Conservation (phyloP, 53 echinoderm and acorn worm species). For the Actinopyga echinites region DNA sequence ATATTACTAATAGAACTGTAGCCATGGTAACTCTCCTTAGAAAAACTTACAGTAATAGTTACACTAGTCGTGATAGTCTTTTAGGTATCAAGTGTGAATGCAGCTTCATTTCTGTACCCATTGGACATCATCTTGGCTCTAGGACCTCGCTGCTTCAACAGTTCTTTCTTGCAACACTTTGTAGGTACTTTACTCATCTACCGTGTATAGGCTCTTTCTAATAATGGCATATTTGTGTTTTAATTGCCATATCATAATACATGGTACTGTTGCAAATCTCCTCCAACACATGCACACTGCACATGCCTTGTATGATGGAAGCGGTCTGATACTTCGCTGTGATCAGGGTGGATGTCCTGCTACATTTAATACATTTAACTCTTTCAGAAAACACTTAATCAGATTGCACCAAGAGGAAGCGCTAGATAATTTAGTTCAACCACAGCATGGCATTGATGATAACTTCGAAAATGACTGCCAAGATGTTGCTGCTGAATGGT, state of each 20-base stretch:
- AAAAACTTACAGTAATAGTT: no score
- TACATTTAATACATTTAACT: slow-evolving; percentile 43
- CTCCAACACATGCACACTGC: slow-evolving; percentile 31
- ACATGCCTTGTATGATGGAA: slow-evolving; percentile 51
- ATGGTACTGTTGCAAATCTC: background rate
- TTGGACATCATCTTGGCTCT: no score
- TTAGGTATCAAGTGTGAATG: no score
- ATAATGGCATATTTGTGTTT: slow-evolving; percentile 44
- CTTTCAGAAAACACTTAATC: slow-evolving; percentile 36
- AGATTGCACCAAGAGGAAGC: slow-evolving; percentile 19
- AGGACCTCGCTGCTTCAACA: no score
- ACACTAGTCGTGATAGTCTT: no score
- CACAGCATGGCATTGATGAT: background rate
- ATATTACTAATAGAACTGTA: no score
- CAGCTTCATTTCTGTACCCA: no score
- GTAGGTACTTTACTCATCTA: background rate
- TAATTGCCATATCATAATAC: slow-evolving; percentile 15
- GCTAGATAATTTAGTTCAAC: background rate
- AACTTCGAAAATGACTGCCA: slow-evolving; percentile 2
- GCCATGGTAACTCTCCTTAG: no score
- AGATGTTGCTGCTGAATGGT: slow-evolving; percentile 3
- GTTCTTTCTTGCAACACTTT: no score
- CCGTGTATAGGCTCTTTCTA: background rate
- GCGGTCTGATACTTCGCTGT: slow-evolving; percentile 13
- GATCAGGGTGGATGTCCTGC: slow-evolving; percentile 49